Conservation (phyloP, 1,140 invertebrate genomes). For the Eumaeus atala region DNA sequence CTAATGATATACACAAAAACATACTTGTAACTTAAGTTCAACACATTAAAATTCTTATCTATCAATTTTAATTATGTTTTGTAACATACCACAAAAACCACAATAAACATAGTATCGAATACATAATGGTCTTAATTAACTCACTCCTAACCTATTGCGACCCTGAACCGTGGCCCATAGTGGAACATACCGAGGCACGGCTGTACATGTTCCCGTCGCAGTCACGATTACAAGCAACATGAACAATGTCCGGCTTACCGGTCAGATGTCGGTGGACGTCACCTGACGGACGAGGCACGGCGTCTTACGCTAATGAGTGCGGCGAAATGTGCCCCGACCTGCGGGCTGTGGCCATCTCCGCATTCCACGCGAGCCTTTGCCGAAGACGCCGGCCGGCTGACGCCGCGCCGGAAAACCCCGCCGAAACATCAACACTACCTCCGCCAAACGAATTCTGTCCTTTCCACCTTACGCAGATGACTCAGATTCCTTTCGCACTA, state of each 20-base stretch:
- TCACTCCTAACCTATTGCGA: background rate
- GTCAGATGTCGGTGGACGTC: slow-evolving; percentile 1
- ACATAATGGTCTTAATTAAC: background rate
- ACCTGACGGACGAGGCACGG: slow-evolving; percentile 22
- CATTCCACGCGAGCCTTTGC: slow-evolving; percentile 47
- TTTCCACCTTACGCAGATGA: slow-evolving; percentile 6
- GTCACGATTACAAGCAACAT: background rate
- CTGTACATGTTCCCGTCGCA: background rate
- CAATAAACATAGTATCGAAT: background rate
- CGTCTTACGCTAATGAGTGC: slow-evolving; percentile 49
- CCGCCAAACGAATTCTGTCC: slow-evolving; percentile 7
- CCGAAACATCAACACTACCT: slow-evolving; percentile 4
- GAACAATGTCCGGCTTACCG: background rate
- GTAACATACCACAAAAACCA: background rate
- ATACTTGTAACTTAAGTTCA: too few relatives aligned
- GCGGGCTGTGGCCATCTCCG: slow-evolving; percentile 49
- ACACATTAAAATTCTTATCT: too few relatives aligned
- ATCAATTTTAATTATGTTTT: slow-evolving; percentile 1
- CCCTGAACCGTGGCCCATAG: background rate
- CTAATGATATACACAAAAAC: too few relatives aligned
- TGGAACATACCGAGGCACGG: background rate
- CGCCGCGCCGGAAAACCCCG: slow-evolving; percentile 21
- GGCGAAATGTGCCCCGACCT: slow-evolving; percentile 45
- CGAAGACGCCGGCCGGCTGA: slow-evolving; percentile 32
- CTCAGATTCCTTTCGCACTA: slow-evolving; percentile 13